A percentile compares a stretch with the other conserved stretches of the same genome.
These are phyloP conservation scores for Pseudochromis fuscus DNA, from an alignment of 2,797 vertebrate genomes.

Conservation along the genomic window DNA sequence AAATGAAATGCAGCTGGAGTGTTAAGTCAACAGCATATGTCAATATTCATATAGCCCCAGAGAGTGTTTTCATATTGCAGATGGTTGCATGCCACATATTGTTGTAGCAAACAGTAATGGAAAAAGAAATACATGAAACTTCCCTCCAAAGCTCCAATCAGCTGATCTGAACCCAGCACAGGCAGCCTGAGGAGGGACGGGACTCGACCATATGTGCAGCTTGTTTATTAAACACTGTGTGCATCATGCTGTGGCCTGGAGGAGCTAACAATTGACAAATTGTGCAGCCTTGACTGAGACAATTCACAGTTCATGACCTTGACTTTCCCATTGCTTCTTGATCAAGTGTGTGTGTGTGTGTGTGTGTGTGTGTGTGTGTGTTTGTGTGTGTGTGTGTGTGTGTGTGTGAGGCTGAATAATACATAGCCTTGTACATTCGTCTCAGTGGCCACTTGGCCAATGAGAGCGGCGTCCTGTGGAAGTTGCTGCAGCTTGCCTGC, in stretches of 20 bases:
- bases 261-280: not conserved
- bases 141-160: not conserved
- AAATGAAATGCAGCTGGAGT: conserved; percentile 10
- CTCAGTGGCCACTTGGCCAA: not conserved
- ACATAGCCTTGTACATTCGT: not conserved
- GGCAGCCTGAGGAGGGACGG: not conserved
- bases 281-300: not conserved
- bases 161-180: not conserved
- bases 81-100: not conserved
- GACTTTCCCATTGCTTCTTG: conserved; percentile 8
- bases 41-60: not conserved
- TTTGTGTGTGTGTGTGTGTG: too few species aligned
- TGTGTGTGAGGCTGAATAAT: conserved; percentile 12
- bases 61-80: not conserved
- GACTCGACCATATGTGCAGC: conserved; percentile 1
- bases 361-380: too few species aligned
- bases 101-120: not conserved
- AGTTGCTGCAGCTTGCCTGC: not conserved
- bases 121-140: not conserved
- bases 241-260: not conserved
- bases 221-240: not conserved
- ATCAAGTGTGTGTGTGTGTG: conserved; percentile 2
- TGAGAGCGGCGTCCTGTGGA: not conserved
- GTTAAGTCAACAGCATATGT: not conserved
- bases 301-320: conserved; percentile 21